Conservation (phyloP, 2,797 vertebrate genomes). For the Helicolenus hilgendorfi region DNA sequence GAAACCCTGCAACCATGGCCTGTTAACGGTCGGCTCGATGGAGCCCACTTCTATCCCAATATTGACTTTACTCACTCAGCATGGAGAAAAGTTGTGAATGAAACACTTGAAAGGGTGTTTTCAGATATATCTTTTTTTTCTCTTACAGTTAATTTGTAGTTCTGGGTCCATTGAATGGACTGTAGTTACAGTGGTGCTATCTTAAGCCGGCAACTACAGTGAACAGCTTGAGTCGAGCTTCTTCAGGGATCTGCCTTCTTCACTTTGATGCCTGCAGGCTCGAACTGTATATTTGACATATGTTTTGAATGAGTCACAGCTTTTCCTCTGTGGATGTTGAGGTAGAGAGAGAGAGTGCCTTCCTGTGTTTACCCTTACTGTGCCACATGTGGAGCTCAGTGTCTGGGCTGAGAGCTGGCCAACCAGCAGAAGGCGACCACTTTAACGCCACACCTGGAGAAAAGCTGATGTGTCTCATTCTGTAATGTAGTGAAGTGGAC, state of each 20-base stretch:
- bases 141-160: neutral
- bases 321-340: slow-evolving; percentile 40
- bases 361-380: slow-evolving; percentile 55
- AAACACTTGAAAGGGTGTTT: slow-evolving; percentile 56
- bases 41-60: slow-evolving; percentile 70
- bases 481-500: neutral
- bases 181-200: neutral
- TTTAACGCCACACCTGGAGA: slow-evolving; percentile 45
- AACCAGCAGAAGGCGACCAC: neutral
- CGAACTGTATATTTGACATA: slow-evolving; percentile 55
- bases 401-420: slow-evolving; percentile 23
- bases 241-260: slow-evolving; percentile 2
- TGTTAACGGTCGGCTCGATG: slow-evolving; percentile 35
- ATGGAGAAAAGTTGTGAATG: slow-evolving; percentile 71
- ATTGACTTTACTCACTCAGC: slow-evolving; percentile 76
- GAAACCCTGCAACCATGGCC: slow-evolving; percentile 46
- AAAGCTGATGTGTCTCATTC: slow-evolving; percentile 41
- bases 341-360: neutral
- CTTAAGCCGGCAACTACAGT: neutral
- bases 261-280: slow-evolving; percentile 5
- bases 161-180: neutral
- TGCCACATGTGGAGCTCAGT: slow-evolving; percentile 54
- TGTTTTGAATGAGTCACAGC: slow-evolving; percentile 78
- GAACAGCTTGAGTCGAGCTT: neutral
- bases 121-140: neutral